Base-by-base conservation (phyloP, 2,113 vertebrate species). In the Quiscalus mexicanus region DNA sequence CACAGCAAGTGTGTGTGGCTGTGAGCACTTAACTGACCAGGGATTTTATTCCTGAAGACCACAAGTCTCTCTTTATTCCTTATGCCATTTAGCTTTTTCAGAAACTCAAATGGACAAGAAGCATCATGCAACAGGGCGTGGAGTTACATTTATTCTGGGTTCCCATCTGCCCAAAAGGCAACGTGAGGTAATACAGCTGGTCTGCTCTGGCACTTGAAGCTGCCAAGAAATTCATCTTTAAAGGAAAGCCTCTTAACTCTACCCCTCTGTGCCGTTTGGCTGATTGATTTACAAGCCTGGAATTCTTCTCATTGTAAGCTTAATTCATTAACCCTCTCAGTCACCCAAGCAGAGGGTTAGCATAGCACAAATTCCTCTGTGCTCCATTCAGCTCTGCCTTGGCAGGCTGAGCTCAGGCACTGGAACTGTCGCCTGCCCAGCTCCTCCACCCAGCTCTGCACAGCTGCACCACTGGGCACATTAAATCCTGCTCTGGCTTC, bases 211-310 rank as follows among this genome's bases (percentile, higher is more conserved):
- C 93, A 94, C 95, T 91, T 35, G 31, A 84, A 84, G 90, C 93
- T 96, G 96, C 95, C 93, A 97, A 95, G 97, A 97, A 96, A 96
- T 96, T 88, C 87, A 92, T 95, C 92, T 87, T 94, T 95, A 93
- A 96, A 95, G 87, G 89, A 94, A 96, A 97, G 92, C 93, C 93
- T 93, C 96, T 96, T 94, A 96, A 95, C 85, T 92, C 83, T 83
- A 74, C 95, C 88, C 90, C 86, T 97, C 92, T 73, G 90, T 91
- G 90, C 92, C 3, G 44, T 87, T 93, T 75, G 92, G 84, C 90
- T 83, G 92, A 94, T 89, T 93, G 96, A 96, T 97, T 96, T 96
- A 95, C 92, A 95, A 95, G 95, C 93, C 90, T 60, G 3, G 86
- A 92, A 97, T 97, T 97, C 95, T 91, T 91, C 95, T 87, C 88